Evolutionary conservation across 2,888 invertebrate genomes (phyloP), one percentile per base, ranked within the genome.

Genomic region (Conops quadrifasciatus): DNA sequence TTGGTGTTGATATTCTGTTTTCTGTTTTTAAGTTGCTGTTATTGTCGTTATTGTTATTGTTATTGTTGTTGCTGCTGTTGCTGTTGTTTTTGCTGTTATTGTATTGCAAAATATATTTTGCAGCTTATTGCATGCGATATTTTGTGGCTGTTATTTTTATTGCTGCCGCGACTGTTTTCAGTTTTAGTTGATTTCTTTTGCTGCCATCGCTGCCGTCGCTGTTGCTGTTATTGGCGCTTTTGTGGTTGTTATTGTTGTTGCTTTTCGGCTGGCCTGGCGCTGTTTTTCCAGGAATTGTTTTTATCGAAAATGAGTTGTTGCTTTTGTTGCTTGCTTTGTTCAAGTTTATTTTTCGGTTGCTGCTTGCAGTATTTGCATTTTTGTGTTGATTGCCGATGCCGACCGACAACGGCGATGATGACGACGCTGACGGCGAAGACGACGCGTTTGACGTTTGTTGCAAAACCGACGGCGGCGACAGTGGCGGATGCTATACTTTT

Each of bases 351-450:
- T 67, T 59, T 70, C 64, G 73, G 71, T 72, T 72, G 70, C 71
- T 75, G 74, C 71, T 72, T 75, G 74, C 73, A 72, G 72, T 69
- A 71, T 74, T 75, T 73, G 73, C 74, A 74, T 75, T 72, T 75
- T 75, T 75, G 56, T 67, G 66, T 53, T 49, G 30, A 56, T 16
- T 66, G 66, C 21, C 65, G 56, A 53, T 53, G 51, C n/a, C 58
- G 58, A 53, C 21, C 65, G 56, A 53, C 66, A 51, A 47, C 58
- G 58, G 19, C 47, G 49, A 2, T 47, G 30, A 49, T 43, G 36
- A 19, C 9, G 65, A 47, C 28, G 58, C 2, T 64, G 49, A 11
- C 49, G 51, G 24, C 45, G 36, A 19, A 7, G 49, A 49, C 49
- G 19, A 15, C 49, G 19, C 15, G 11, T 19, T 3, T 24, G 66